Percentiles rank a stretch among this genome's conserved stretches.
Conservation (phyloP, 2,797 vertebrate genomes). For the Pseudochirops corinnae region DNA sequence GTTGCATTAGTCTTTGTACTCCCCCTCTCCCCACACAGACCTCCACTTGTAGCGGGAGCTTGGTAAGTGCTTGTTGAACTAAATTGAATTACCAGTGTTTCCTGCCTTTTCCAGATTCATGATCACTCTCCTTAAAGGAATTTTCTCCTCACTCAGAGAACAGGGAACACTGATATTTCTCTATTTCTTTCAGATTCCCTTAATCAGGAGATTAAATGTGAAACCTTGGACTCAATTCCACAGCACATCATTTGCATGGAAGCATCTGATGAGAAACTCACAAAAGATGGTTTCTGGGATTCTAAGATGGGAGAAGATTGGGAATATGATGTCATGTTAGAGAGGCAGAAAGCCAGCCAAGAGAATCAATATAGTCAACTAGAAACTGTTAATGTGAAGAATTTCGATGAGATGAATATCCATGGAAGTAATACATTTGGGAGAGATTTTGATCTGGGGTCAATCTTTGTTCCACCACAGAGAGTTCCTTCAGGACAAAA, state of each 20-base stretch:
- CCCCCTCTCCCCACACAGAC: background rate
- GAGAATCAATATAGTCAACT: conserved; percentile 16
- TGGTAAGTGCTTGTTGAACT: background rate
- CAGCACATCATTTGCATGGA: background rate
- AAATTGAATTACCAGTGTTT: background rate
- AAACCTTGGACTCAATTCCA: background rate
- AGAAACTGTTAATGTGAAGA: conserved; percentile 29
- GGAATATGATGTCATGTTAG: conserved; percentile 11
- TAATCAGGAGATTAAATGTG: background rate
- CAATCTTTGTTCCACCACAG: conserved; percentile 46
- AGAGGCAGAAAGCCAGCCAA: conserved; percentile 29
- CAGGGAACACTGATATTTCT: background rate
- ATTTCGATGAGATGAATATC: conserved; percentile 19
- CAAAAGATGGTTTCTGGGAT: background rate
- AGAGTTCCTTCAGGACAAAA: conserved; percentile 30
- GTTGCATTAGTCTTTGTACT: background rate
- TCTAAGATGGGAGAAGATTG: background rate
- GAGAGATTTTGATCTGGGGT: conserved; percentile 37
- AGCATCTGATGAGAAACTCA: conserved; percentile 16
- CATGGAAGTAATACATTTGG: conserved; percentile 16
- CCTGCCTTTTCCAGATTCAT: background rate
- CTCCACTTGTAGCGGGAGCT: background rate
- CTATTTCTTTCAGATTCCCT: background rate
- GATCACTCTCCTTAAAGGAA: background rate
- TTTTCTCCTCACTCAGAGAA: background rate